phyloP scores from a whole-genome alignment of 2,113 vertebrate genomes.

The Chaenocephalus aceratus region DNA sequence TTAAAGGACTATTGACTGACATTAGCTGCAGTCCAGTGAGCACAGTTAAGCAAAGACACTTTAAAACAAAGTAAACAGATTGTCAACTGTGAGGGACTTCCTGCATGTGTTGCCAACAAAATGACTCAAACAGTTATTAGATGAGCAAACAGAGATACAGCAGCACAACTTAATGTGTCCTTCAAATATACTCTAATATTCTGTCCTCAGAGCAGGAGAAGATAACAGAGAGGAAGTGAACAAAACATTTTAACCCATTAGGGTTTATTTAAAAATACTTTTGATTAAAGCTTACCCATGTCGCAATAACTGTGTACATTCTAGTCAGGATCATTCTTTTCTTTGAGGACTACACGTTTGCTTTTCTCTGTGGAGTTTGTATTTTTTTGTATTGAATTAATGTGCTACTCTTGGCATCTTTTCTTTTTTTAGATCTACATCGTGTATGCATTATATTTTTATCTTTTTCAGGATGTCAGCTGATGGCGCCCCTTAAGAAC shows the following conservation, averaged over 20 bases:
- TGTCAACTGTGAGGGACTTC: background rate
- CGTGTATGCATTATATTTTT: no score
- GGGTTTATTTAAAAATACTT: no score
- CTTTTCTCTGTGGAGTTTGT: no score
- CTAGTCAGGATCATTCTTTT: no score
- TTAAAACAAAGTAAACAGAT: slow-evolving; percentile 23
- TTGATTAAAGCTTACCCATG: no score
- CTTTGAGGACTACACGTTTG: no score
- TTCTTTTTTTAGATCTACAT: no score
- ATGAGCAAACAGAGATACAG: background rate
- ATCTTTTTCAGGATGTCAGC: slow-evolving; percentile 82
- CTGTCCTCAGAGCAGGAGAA: background rate
- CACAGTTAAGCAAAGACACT: slow-evolving; percentile 5
- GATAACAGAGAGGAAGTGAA: background rate
- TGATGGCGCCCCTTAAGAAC: slow-evolving; percentile 89
- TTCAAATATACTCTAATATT: background rate
- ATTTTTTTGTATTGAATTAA: no score
- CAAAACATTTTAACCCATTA: no score
- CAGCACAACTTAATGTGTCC: background rate
- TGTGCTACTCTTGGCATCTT: no score
- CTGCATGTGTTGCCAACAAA: slow-evolving; percentile 1
- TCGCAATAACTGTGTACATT: no score
- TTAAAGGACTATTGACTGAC: slow-evolving; percentile 69
- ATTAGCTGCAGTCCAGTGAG: slow-evolving; percentile 17
- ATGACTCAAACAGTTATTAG: background rate